These are phyloP conservation scores for Sympetrum striolatum DNA, from an alignment of 2,888 invertebrate genomes.

Conservation along the genomic window DNA sequence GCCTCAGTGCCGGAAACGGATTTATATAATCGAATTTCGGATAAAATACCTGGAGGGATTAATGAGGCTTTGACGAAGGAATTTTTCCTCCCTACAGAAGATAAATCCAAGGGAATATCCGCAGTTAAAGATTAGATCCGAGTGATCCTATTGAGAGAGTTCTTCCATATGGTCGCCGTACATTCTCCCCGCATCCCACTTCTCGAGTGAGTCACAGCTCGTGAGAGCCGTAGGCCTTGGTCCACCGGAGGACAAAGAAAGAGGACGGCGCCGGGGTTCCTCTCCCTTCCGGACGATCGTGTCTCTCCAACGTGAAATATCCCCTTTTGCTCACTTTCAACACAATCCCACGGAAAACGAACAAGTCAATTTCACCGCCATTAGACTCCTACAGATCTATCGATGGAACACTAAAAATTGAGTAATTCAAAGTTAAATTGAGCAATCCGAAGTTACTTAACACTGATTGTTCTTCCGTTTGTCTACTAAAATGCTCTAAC, in stretches of 20 bases:
- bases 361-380: neutral
- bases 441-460: neutral
- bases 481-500: too few relatives aligned
- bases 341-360: too few relatives aligned
- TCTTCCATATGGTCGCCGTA: neutral
- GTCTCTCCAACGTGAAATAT: neutral
- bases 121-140: neutral
- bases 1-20: neutral
- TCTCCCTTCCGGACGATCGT: neutral
- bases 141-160: neutral
- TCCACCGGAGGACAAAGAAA: neutral
- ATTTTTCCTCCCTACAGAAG: neutral
- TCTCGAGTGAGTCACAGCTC: conserved; percentile 8
- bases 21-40: neutral
- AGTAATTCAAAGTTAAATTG: neutral
- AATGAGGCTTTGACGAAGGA: neutral
- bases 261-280: neutral
- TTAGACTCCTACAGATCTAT: neutral
- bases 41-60: neutral
- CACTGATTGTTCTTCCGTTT: too few relatives aligned
- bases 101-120: neutral
- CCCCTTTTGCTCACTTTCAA: too few relatives aligned
- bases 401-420: neutral
- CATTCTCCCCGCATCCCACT: neutral
- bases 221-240: conserved; percentile 5